phyloP scores from a whole-genome alignment of 2,888 invertebrate species.

The Autographa pulchrina region DNA sequence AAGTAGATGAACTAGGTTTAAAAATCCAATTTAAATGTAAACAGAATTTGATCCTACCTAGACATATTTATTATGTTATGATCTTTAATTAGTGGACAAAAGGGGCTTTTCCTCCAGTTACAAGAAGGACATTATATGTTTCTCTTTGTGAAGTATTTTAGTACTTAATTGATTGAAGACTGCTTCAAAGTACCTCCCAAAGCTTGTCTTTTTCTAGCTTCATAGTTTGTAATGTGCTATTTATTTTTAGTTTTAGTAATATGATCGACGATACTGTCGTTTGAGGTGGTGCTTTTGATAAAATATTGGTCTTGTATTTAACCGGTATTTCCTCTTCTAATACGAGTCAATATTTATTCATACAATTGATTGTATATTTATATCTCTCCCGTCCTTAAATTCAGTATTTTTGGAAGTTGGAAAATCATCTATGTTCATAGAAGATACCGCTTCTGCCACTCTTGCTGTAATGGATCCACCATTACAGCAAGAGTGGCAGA shows the following conservation, averaged over 20 bases:
- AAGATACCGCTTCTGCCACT: no score
- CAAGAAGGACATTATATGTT: neutral
- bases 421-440: no score
- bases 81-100: neutral
- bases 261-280: slow-evolving; percentile 55
- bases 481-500: no score
- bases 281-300: slow-evolving; percentile 85
- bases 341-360: no score
- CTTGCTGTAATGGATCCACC: no score
- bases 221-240: slow-evolving; percentile 62
- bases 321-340: no score
- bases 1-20: neutral
- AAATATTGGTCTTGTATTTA: slow-evolving; percentile 6
- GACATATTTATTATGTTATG: neutral
- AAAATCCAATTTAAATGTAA: neutral
- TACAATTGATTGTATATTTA: no score
- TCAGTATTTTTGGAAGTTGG: no score
- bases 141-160: slow-evolving; percentile 11
- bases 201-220: slow-evolving; percentile 62
- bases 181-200: slow-evolving; percentile 67
- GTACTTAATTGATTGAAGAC: slow-evolving; percentile 54
- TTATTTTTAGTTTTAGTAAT: slow-evolving; percentile 63
- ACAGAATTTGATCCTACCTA: neutral
- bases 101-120: neutral
- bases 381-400: no score